Base-by-base conservation (phyloP, 2,797 vertebrate species). In the Paratrypauchen microcephalus region DNA sequence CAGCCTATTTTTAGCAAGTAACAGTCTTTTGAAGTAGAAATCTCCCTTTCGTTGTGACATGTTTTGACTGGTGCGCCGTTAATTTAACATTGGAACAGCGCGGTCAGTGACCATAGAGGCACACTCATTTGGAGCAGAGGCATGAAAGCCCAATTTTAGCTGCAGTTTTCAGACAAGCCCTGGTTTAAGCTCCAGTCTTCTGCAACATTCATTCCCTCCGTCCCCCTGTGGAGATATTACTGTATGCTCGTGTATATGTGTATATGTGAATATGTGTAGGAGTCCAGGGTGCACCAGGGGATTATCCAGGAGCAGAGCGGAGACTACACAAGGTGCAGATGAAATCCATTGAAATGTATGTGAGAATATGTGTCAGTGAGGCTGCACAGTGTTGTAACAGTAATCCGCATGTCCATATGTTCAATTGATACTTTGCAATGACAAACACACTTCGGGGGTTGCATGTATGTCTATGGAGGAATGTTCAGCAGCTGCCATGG, bases 151-250 rank as follows among this genome's bases (percentile, higher is more conserved):
- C 41, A 45, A 15, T 45, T 15, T 45, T 45, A 45, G 39, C 81
- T 8, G 50, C 19, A 21, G 21, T 21, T 23, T 55, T 55, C 52
- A 55, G 52, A 55, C 52, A 78, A 77, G 60, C 4, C 23, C 69
- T 58, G 24, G 63, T 71, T 79, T 77, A 80, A 91, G 81, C 83
- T 66, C 83, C 86, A 80, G 69, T 86, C 77, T 87, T 78, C 84
- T 81, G 71, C 86, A 81, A 79, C 84, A 62, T 77, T 88, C 90
- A 91, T 90, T 88, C 81, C 86, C 69, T 82, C 66, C 67, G 88
- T 89, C 80, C 83, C 83, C 75, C 18, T 52, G 77, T 62, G 65
- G 84, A 72, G 67, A 75, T 76, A 86, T 45, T 45, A 45, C 41
- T 16, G 39, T 41, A 52, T 3, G 52, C 52, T 50, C 30, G 19